Evolutionary conservation across 1,140 invertebrate species (phyloP).

Genomic region (Calycopis cecrops): DNA sequence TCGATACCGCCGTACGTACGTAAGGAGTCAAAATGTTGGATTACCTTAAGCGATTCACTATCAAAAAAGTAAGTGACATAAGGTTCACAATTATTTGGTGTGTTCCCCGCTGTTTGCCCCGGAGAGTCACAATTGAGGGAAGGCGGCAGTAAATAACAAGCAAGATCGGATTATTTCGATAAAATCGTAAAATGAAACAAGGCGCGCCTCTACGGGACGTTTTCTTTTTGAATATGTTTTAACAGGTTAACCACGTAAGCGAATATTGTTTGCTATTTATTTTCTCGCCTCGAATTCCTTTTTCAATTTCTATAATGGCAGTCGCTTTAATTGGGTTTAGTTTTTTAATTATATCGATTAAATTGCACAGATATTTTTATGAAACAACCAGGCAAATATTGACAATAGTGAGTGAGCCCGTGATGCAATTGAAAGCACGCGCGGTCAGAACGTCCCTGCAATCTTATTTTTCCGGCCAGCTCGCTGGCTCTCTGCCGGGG

Average conservation of each 20-base stretch:
- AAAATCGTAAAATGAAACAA: slow-evolving; percentile 73
- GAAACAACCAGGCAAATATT: slow-evolving; percentile 12
- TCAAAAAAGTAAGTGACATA: slow-evolving; percentile 35
- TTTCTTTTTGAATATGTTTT: slow-evolving; percentile 62
- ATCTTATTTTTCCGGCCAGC: slow-evolving; percentile 64
- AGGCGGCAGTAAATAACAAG: slow-evolving; percentile 69
- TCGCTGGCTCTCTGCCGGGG: slow-evolving; percentile 49
- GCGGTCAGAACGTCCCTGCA: slow-evolving; percentile 40
- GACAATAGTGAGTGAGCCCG: slow-evolving; percentile 3
- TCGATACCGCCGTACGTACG: slow-evolving; percentile 31
- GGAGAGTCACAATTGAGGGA: slow-evolving; percentile 52
- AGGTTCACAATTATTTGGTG: slow-evolving; percentile 45
- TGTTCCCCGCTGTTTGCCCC: slow-evolving; percentile 27
- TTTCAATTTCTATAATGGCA: too few species aligned
- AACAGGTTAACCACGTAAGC: slow-evolving; percentile 13
- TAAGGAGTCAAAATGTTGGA: slow-evolving; percentile 36
- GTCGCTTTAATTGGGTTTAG: too few species aligned
- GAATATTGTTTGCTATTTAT: too few species aligned
- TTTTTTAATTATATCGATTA: too few species aligned
- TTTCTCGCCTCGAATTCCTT: too few species aligned
- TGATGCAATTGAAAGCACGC: slow-evolving; percentile 27
- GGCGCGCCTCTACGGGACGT: slow-evolving; percentile 53
- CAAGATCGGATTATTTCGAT: slow-evolving; percentile 73
- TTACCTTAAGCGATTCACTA: slow-evolving; percentile 41
- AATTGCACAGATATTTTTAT: not conserved